Conservation (phyloP, 2,797 vertebrate genomes). For the Chaunax sp. region DNA sequence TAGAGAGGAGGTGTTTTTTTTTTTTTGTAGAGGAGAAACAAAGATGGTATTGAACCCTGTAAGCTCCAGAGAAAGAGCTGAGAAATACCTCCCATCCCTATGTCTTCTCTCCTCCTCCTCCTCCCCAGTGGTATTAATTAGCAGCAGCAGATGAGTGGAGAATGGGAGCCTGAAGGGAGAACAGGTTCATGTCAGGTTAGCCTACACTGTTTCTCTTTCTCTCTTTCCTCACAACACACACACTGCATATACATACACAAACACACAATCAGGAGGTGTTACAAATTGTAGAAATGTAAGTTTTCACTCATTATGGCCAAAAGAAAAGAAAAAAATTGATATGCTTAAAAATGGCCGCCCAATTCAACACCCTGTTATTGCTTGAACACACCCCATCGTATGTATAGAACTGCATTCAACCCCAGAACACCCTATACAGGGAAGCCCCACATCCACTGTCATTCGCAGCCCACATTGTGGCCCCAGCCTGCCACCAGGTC, state of each 20-base stretch:
- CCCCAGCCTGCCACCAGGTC: neutral
- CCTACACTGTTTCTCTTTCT: conserved; percentile 35
- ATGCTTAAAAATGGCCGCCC: neutral
- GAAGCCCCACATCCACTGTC: neutral
- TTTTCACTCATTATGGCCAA: conserved; percentile 23
- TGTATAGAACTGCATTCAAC: too few species aligned
- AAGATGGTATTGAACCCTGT: conserved; percentile 41
- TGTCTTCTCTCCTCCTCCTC: conserved; percentile 59
- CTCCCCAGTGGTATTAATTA: conserved; percentile 84
- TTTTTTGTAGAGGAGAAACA: conserved; percentile 45
- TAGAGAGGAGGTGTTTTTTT: neutral
- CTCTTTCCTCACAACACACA: conserved; percentile 14
- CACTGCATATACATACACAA: conserved; percentile 24
- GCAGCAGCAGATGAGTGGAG: conserved; percentile 80
- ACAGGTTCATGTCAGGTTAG: conserved; percentile 80
- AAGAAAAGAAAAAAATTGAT: too few species aligned
- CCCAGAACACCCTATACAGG: neutral
- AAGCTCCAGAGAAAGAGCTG: conserved; percentile 49
- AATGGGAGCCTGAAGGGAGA: conserved; percentile 77
- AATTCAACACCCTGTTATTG: conserved; percentile 8
- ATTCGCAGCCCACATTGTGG: neutral
- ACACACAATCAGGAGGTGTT: conserved; percentile 27
- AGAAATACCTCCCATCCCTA: conserved; percentile 61
- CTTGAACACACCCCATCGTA: neutral
- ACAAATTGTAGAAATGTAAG: conserved; percentile 23